Conservation (phyloP, 2,888 invertebrate species). For the Pterostichus niger region DNA sequence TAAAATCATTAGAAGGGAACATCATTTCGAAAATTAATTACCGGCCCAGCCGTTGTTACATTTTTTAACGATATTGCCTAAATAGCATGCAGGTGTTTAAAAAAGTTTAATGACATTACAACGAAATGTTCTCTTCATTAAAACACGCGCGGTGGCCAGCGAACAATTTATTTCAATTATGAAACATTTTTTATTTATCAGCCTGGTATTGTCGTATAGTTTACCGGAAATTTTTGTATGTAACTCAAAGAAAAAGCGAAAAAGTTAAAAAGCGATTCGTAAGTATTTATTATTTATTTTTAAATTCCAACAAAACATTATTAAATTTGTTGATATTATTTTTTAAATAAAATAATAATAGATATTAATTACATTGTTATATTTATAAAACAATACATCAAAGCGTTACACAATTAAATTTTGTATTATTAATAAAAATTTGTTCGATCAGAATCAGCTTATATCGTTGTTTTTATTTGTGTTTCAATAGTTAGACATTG, state of each 20-base stretch:
- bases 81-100: conserved; percentile 33
- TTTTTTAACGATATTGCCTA: conserved; percentile 27
- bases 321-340: too few relatives aligned
- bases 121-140: conserved; percentile 42
- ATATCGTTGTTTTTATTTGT: too few relatives aligned
- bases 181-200: conserved; percentile 40
- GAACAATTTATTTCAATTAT: conserved; percentile 45
- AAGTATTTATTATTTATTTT: background rate
- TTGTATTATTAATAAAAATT: conserved; percentile 20
- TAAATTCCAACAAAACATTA: background rate
- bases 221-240: conserved; percentile 1
- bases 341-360: background rate
- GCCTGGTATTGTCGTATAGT: background rate
- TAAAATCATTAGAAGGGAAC: conserved; percentile 17
- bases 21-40: conserved; percentile 33
- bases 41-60: conserved; percentile 4
- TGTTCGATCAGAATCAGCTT: background rate
- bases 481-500: background rate
- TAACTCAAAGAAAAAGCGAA: background rate
- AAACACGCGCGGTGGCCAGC: background rate
- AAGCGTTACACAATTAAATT: conserved; percentile 29
- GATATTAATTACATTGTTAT: background rate
- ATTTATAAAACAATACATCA: background rate
- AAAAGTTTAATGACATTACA: conserved; percentile 37
- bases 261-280: too few relatives aligned